phyloP scores from a whole-genome alignment of 2,888 invertebrate genomes.

The Gymnoscelis rufifasciata region DNA sequence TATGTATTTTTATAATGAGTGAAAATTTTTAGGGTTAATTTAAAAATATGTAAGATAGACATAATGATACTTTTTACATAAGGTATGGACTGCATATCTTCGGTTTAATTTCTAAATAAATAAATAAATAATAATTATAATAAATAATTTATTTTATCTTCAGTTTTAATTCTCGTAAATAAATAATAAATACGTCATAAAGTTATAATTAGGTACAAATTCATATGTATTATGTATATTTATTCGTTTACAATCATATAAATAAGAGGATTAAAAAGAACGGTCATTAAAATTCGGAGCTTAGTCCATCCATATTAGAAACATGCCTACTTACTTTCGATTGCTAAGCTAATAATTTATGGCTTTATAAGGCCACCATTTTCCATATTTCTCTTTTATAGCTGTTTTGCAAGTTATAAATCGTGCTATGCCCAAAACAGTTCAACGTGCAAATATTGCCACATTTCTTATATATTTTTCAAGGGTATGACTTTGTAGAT shows the following conservation, averaged over 20 bases:
- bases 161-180: too few relatives aligned
- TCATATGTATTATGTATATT: too few relatives aligned
- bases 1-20: too few relatives aligned
- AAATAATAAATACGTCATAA: too few relatives aligned
- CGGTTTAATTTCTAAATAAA: too few relatives aligned
- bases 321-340: constrained; percentile 6
- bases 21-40: too few relatives aligned
- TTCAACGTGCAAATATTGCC: not conserved
- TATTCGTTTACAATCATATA: not conserved
- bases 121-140: too few relatives aligned
- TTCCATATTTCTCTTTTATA: not conserved
- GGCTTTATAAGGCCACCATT: not conserved
- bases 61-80: too few relatives aligned
- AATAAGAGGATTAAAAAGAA: not conserved
- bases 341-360: constrained; percentile 4
- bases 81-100: too few relatives aligned
- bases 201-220: too few relatives aligned
- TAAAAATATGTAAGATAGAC: too few relatives aligned
- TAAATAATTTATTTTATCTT: too few relatives aligned
- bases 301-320: constrained; percentile 10
- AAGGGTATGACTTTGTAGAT: not conserved
- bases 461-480: not conserved
- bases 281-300: constrained; percentile 6
- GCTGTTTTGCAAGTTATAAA: not conserved
- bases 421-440: not conserved